Percentiles rank a stretch among this genome's conserved stretches.
Conservation (phyloP, 2,797 vertebrate genomes). For the Bradypodion pumilum region DNA sequence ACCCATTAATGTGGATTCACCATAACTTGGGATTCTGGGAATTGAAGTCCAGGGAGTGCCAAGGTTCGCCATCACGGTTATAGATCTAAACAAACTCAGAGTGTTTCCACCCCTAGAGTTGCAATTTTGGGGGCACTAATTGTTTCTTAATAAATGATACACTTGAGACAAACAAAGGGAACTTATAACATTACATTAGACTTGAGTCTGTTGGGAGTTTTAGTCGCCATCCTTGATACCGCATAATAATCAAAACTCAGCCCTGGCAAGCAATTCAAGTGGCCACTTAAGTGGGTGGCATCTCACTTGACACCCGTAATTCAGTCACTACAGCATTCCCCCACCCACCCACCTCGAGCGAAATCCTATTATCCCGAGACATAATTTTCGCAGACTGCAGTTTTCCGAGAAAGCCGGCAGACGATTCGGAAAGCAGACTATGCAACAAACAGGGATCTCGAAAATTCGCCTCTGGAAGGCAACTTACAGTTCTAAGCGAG, state of each 20-base stretch:
- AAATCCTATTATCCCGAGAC: neutral
- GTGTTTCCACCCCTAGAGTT: neutral
- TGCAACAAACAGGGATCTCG: neutral
- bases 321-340: too few relatives aligned
- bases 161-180: neutral
- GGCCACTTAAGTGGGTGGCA: neutral
- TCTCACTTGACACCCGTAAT: neutral
- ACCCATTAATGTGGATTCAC: too few relatives aligned
- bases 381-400: neutral
- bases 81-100: accelerated
- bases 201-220: neutral
- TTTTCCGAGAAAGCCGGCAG: neutral
- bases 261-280: neutral
- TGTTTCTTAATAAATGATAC: neutral
- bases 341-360: neutral
- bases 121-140: neutral
- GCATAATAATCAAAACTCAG: neutral
- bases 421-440: neutral
- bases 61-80: too few relatives aligned
- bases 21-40: too few relatives aligned
- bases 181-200: neutral
- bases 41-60: too few relatives aligned
- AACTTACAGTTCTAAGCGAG: too few relatives aligned
- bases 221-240: neutral
- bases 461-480: neutral